phyloP scores from a whole-genome alignment of 2,888 invertebrate species.

The Cheilosia grossa region DNA sequence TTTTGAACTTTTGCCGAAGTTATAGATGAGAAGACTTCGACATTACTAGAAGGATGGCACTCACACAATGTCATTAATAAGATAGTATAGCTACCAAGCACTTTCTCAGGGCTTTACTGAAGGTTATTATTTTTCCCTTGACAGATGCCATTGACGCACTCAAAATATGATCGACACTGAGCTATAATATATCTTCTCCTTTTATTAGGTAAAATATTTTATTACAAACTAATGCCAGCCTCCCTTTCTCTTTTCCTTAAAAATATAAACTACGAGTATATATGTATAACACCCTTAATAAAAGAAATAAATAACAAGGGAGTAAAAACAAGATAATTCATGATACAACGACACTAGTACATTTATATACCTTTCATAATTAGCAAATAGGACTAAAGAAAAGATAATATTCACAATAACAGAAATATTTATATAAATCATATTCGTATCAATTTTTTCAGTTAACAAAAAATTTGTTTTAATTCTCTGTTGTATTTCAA shows the following conservation, averaged over 20 bases:
- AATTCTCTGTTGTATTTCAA: conserved; percentile 57
- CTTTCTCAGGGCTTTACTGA: too few species aligned
- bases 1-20: too few species aligned
- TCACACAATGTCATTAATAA: too few species aligned
- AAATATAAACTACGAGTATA: neutral
- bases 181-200: too few species aligned
- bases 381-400: conserved; percentile 68
- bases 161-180: too few species aligned
- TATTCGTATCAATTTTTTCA: conserved; percentile 33
- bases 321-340: conserved; percentile 58
- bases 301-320: conserved; percentile 31
- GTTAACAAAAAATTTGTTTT: conserved; percentile 36
- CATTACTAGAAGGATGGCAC: too few species aligned
- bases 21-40: too few species aligned
- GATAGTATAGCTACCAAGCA: too few species aligned
- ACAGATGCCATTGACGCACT: too few species aligned
- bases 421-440: conserved; percentile 16
- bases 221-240: too few species aligned
- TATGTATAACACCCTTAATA: conserved; percentile 29
- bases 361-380: conserved; percentile 74
- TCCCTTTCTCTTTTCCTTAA: neutral
- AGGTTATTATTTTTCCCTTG: too few species aligned
- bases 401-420: conserved; percentile 59
- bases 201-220: too few species aligned
- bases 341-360: conserved; percentile 74